These are phyloP conservation scores for Mesitornis unicolor DNA, from an alignment of 2,113 vertebrate species.

Conservation along the genomic window DNA sequence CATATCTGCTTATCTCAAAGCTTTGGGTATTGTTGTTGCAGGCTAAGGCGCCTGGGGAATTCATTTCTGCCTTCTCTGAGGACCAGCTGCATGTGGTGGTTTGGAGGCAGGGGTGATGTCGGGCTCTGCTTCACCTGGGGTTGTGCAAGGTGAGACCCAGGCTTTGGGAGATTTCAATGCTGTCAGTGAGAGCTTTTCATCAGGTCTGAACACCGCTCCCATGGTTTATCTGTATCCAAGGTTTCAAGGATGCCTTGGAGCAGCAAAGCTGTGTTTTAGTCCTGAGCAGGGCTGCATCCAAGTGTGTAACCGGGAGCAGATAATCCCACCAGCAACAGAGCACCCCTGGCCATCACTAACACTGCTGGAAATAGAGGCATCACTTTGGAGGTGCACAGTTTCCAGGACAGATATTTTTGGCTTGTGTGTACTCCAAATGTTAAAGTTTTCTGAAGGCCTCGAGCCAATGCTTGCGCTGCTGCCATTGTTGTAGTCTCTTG, in stretches of 20 bases:
- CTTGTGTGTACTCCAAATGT: rapidly evolving
- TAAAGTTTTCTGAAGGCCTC: background rate
- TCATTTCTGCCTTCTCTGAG: background rate
- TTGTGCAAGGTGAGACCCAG: background rate
- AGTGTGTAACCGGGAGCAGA: background rate
- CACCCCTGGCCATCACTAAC: rapidly evolving
- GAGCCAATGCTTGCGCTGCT: background rate
- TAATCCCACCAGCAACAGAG: background rate
- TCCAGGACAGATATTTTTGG: background rate
- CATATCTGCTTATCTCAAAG: no score
- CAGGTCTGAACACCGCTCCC: rapidly evolving
- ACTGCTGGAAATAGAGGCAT: background rate
- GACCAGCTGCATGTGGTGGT: rapidly evolving
- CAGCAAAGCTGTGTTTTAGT: rapidly evolving
- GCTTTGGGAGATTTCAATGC: background rate
- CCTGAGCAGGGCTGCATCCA: background rate
- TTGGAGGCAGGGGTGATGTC: background rate
- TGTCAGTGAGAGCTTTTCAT: background rate
- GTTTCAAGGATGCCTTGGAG: background rate
- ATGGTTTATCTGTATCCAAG: rapidly evolving
- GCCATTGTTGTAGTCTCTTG: background rate
- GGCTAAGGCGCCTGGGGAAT: background rate
- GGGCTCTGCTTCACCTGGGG: background rate
- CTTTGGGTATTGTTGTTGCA: rapidly evolving
- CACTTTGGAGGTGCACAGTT: background rate